Evolutionary conservation across 2,888 invertebrate species (phyloP), one percentile per base, ranked within the genome.

Genomic region (Orchestes rusci): DNA sequence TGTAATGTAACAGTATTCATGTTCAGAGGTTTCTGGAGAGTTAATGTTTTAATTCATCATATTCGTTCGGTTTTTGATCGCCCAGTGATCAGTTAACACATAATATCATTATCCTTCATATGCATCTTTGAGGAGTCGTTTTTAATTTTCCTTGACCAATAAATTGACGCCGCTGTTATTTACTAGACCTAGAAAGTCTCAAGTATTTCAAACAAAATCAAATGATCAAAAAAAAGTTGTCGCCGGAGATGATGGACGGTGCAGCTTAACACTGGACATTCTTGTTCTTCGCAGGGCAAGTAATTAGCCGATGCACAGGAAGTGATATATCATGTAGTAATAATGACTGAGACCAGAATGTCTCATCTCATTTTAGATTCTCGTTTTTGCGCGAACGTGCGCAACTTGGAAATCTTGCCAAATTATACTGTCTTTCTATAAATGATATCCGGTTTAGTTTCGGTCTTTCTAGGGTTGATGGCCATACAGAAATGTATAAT

Each of bases 301-400:
- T 62, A 66, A 66, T 66, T 66, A 66, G 64, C 63, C 19, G 59
- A 59, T n/a, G 58, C 62, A 63, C 64, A 65, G 67, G 67, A 67
- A 67, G 62, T 61, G 65, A 67, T 67, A 65, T 58, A 66, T 67
- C 67, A 66, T 66, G 64, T 60, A 59, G 64, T 66, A 66, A 67
- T 66, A 66, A 67, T 66, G 66, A 66, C 66, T 65, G 62, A 60
- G 63, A 61, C 60, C 45, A 45, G 45, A 50, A 51, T 48, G 48
- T 45, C 50, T 44, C 40, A 39, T 28, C 30, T 39, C 28, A 13
- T 23, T 46, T 43, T 34, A 5, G 34, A 29, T 38, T 46, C 10
- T 45, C 50, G 30, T 33, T 45, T 48, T 48, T 48, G 34, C 42
- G 28, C 28, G 29, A 43, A 23, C 10, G 23, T 18, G 16, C 34